These are phyloP conservation scores for Alauda arvensis DNA, from an alignment of 2,797 vertebrate genomes.

Conservation along the genomic window DNA sequence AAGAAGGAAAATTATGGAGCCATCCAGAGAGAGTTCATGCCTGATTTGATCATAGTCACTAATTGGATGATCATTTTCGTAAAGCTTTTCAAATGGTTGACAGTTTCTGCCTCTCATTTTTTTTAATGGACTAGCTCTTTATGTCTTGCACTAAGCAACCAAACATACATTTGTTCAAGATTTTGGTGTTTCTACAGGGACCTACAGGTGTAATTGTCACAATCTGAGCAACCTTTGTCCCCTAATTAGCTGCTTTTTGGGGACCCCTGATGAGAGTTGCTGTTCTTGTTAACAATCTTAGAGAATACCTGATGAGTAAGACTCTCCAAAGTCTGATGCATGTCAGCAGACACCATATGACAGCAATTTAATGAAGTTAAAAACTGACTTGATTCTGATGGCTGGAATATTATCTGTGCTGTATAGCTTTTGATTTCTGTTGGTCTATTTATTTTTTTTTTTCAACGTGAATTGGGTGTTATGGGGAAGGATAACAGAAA, in stretches of 20 bases:
- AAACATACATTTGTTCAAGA: constrained; percentile 81
- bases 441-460: constrained; percentile 32
- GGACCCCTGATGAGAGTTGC: constrained; percentile 92
- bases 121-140: constrained; percentile 76
- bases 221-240: constrained; percentile 90
- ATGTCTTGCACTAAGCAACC: constrained; percentile 76
- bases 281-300: constrained; percentile 93
- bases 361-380: constrained; percentile 96
- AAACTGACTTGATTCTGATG: constrained; percentile 81
- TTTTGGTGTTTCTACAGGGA: constrained; percentile 84
- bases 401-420: constrained; percentile 68
- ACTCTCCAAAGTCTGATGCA: constrained; percentile 86
- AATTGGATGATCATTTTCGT: constrained; percentile 96
- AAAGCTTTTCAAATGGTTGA: constrained; percentile 90
- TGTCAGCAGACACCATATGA: constrained; percentile 90
- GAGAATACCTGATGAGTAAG: constrained; percentile 93
- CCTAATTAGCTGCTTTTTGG: constrained; percentile 94
- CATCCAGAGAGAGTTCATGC: constrained; percentile 84
- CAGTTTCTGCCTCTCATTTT: constrained; percentile 83
- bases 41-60: constrained; percentile 91
- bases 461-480: constrained; percentile 34
- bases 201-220: constrained; percentile 93
- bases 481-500: constrained; percentile 57
- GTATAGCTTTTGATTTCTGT: constrained; percentile 53
- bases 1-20: constrained; percentile 84